phyloP scores from a whole-genome alignment of 2,888 invertebrate genomes.

The Dasysyrphus albostriatus region DNA sequence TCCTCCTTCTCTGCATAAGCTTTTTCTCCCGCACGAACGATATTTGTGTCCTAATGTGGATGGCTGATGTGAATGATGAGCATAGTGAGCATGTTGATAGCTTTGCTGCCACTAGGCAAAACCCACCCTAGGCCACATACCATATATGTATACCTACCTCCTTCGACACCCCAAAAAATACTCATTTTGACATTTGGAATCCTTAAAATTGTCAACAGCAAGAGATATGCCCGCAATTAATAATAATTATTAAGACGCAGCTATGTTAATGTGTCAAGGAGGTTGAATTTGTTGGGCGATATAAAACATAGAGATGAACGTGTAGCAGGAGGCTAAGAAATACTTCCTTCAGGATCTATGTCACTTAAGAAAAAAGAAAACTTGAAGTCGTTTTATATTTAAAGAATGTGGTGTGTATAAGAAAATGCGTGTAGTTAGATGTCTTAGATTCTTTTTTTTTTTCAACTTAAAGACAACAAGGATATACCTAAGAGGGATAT shows the following conservation, averaged over 20 bases:
- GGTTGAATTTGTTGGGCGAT: constrained; percentile 4
- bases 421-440: background rate
- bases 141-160: background rate
- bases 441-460: background rate
- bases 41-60: constrained; percentile 19
- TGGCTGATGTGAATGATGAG: constrained; percentile 55
- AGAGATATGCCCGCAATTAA: constrained; percentile 67
- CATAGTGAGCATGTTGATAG: constrained; percentile 40
- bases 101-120: constrained; percentile 29
- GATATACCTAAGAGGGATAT: constrained; percentile 31
- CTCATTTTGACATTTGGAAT: constrained; percentile 60
- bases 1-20: background rate
- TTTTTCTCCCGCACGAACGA: constrained; percentile 1
- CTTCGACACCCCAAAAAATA: constrained; percentile 28
- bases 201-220: constrained; percentile 64
- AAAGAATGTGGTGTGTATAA: background rate
- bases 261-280: constrained; percentile 39
- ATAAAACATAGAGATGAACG: background rate
- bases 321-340: background rate
- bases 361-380: constrained; percentile 44
- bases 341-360: constrained; percentile 56
- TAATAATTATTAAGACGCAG: constrained; percentile 57
- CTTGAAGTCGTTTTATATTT: constrained; percentile 26
- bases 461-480: constrained; percentile 20
- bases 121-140: background rate